Percentiles rank a stretch among this genome's conserved stretches.
These are phyloP conservation scores for Bovichtus variegatus DNA, from an alignment of 2,797 vertebrate species.

Conservation along the genomic window DNA sequence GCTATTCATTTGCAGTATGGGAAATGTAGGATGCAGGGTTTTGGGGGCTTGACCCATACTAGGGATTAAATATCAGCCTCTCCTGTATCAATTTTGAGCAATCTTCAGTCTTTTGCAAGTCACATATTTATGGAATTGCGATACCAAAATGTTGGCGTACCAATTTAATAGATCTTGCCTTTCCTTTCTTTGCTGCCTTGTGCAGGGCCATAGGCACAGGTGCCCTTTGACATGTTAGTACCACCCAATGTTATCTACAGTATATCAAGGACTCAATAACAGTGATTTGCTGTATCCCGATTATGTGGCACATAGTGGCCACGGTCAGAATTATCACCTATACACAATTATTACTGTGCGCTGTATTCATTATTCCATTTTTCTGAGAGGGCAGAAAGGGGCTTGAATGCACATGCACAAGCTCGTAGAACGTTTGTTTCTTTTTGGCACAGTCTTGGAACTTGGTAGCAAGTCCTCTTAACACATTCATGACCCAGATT, in stretches of 20 bases:
- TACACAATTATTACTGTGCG: neutral
- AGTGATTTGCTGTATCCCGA: neutral
- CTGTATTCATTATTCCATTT: constrained; percentile 5
- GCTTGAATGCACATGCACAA: neutral
- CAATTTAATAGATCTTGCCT: neutral
- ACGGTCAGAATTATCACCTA: neutral
- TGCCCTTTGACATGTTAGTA: neutral
- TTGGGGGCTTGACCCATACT: neutral
- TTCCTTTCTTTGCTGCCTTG: neutral
- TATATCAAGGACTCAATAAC: neutral
- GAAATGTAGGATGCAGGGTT: neutral
- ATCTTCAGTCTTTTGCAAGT: neutral
- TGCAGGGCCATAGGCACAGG: neutral
- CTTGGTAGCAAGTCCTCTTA: neutral
- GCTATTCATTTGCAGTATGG: neutral
- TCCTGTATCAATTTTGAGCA: neutral
- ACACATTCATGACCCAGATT: neutral
- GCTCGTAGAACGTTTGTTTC: neutral
- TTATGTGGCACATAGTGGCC: neutral
- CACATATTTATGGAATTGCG: neutral
- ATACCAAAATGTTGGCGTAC: neutral
- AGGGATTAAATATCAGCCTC: neutral
- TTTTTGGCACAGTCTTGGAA: neutral
- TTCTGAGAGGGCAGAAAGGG: neutral
- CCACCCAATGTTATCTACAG: neutral